Evolutionary conservation across 1,140 invertebrate genomes (phyloP).

Genomic region (Eriosoma lanigerum): DNA sequence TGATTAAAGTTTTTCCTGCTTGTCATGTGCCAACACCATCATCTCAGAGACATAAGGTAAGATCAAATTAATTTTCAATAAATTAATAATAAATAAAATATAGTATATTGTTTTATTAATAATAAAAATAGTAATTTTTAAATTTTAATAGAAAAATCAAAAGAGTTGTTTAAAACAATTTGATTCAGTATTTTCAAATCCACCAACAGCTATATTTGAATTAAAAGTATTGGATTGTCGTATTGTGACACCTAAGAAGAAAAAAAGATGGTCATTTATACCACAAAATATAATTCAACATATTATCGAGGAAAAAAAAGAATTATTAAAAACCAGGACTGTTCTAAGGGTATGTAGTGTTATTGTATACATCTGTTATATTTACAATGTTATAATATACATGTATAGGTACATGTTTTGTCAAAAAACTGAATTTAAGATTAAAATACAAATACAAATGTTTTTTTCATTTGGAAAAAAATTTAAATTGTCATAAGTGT

Average conservation of each 20-base stretch:
- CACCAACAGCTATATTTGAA: constrained; percentile 40
- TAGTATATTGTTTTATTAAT: no score
- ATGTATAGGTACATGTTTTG: no score
- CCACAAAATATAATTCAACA: constrained; percentile 19
- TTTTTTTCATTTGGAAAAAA: no score
- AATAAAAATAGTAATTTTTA: no score
- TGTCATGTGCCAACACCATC: constrained; percentile 60
- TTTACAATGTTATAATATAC: no score
- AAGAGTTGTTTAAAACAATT: constrained; percentile 35
- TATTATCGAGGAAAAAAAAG: constrained; percentile 17
- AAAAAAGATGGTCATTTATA: background rate
- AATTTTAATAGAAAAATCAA: constrained; percentile 37
- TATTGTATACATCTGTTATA: background rate
- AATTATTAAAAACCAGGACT: constrained; percentile 8
- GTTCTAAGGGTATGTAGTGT: constrained; percentile 5
- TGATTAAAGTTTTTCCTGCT: constrained; percentile 63
- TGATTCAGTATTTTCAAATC: constrained; percentile 38
- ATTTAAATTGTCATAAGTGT: no score
- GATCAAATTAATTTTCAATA: no score
- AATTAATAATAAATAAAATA: background rate
- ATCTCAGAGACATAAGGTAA: constrained; percentile 43
- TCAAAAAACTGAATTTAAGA: no score
- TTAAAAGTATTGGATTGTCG: constrained; percentile 40
- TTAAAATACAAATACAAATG: no score
- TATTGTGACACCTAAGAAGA: constrained; percentile 44